A percentile compares a stretch with the other conserved stretches of the same genome.
Conservation (phyloP, 1,140 invertebrate species). For the Pteromalus puparum region DNA sequence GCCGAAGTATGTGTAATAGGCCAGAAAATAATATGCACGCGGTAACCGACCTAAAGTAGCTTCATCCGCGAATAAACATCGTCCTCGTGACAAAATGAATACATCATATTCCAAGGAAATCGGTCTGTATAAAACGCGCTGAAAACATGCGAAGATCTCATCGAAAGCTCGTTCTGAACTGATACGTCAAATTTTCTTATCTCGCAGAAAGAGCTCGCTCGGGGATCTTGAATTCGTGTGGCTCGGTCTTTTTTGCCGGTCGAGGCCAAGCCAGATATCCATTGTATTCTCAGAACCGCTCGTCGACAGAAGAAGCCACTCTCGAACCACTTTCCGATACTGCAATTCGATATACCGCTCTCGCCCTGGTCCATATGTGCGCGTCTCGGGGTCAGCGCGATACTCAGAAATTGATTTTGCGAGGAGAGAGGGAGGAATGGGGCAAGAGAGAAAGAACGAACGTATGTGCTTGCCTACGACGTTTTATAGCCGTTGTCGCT, state of each 20-base stretch:
- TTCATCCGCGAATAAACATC: no score
- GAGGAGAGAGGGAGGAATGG: neutral
- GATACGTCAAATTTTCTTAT: constrained; percentile 23
- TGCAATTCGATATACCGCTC: neutral
- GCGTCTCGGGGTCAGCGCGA: constrained; percentile 6
- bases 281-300: neutral
- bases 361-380: neutral
- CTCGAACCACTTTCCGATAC: constrained; percentile 20
- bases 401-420: constrained; percentile 17
- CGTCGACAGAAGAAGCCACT: constrained; percentile 4
- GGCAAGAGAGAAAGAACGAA: neutral
- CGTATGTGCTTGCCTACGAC: neutral
- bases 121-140: no score
- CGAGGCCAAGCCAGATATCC: neutral
- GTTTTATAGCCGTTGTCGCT: constrained; percentile 14
- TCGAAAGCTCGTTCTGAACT: neutral
- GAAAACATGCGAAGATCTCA: neutral
- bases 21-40: no score
- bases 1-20: no score
- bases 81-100: no score
- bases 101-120: no score
- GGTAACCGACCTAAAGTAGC: no score
- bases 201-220: neutral
- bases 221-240: neutral
- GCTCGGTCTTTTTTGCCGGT: neutral